These are phyloP conservation scores for Lissocephala sabroskyi DNA, from an alignment of 2,888 invertebrate species.

Conservation along the genomic window DNA sequence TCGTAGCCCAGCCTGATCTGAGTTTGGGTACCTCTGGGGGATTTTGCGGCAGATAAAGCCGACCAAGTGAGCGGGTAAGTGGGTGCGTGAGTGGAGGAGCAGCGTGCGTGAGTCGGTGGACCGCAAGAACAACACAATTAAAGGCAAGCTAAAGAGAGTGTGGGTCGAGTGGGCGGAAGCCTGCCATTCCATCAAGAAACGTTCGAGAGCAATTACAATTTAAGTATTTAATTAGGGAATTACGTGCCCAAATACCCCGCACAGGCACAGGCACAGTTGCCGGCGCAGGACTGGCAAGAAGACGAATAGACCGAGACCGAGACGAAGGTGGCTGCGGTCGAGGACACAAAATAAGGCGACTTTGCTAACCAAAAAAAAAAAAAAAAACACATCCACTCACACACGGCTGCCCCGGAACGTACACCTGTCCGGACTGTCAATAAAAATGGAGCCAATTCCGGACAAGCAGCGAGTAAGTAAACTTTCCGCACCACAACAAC, in stretches of 20 bases:
- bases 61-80: too few species aligned
- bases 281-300: not conserved
- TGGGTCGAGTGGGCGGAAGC: too few species aligned
- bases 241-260: slow-evolving; percentile 46
- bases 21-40: too few species aligned
- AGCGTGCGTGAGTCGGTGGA: not conserved
- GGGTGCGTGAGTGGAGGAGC: not conserved
- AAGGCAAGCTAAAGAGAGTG: too few species aligned
- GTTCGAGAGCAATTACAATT: slow-evolving; percentile 66
- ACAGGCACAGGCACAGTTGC: slow-evolving; percentile 3
- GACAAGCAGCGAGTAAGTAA: slow-evolving; percentile 12
- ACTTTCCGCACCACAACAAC: slow-evolving; percentile 14
- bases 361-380: slow-evolving; percentile 19
- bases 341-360: not conserved
- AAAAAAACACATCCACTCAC: slow-evolving; percentile 15
- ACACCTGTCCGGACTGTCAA: slow-evolving; percentile 34
- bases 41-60: too few species aligned
- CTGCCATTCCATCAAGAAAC: slow-evolving; percentile 30
- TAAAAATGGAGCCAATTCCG: slow-evolving; percentile 57
- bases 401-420: not conserved
- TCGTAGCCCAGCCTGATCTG: too few species aligned
- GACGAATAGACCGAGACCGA: not conserved
- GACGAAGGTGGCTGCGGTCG: slow-evolving; percentile 14
- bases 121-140: slow-evolving; percentile 13
- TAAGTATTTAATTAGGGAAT: slow-evolving; percentile 65